phyloP scores from a whole-genome alignment of 2,797 vertebrate genomes.

The Trachurus trachurus region DNA sequence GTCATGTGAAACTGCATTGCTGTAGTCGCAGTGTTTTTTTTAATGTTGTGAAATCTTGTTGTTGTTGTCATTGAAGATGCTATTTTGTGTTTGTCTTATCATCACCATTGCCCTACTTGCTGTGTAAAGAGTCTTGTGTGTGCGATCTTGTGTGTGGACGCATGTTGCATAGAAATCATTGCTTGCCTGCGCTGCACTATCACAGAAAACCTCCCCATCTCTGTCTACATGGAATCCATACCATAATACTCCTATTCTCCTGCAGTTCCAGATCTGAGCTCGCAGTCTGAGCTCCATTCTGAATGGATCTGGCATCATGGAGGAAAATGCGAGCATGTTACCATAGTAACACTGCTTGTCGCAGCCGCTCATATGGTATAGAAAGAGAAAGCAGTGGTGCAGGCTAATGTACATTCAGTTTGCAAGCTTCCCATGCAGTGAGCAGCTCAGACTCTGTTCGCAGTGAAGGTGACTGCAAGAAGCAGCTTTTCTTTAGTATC shows the following conservation, averaged over 20 bases:
- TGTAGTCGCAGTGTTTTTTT: too few species aligned
- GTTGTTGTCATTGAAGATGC: too few species aligned
- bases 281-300: constrained; percentile 43
- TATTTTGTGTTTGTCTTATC: too few species aligned
- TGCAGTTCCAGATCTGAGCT: constrained; percentile 45
- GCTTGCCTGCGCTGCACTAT: constrained; percentile 26
- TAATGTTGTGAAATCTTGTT: too few species aligned
- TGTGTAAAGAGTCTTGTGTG: neutral
- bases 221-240: constrained; percentile 46
- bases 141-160: neutral
- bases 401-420: constrained; percentile 37
- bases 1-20: too few species aligned
- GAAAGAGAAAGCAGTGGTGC: constrained; percentile 35
- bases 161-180: constrained; percentile 38
- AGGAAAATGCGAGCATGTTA: constrained; percentile 53
- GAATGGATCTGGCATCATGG: constrained; percentile 43
- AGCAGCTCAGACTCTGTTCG: neutral
- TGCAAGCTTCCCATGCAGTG: neutral
- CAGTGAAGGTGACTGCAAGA: constrained; percentile 4
- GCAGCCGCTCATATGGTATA: constrained; percentile 46
- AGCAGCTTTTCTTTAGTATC: neutral
- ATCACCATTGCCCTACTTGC: too few species aligned
- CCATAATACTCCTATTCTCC: constrained; percentile 45
- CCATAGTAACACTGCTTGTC: constrained; percentile 53
- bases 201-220: neutral